Conservation (phyloP, 2,797 vertebrate species). For the Aldrovandia affinis region DNA sequence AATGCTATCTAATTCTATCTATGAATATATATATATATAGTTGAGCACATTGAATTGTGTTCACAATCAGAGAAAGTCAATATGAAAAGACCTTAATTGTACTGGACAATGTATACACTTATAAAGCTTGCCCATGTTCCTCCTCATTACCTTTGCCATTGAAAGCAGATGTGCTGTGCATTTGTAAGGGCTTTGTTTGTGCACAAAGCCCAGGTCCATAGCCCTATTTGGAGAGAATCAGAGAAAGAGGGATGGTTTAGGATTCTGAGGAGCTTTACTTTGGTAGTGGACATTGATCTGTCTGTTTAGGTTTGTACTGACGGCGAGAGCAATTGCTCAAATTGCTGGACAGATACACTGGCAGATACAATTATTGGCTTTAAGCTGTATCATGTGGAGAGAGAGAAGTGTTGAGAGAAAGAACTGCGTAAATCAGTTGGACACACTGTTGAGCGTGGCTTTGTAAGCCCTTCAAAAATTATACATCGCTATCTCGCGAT, state of each 20-base stretch:
- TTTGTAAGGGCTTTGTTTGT: background rate
- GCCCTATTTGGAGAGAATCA: background rate
- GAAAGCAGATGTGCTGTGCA: background rate
- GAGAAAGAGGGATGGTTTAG: background rate
- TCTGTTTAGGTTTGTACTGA: conserved; percentile 1
- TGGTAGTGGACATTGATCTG: background rate
- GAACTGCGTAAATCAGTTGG: background rate
- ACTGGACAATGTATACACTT: background rate
- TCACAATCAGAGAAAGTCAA: background rate
- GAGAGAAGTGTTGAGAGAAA: background rate
- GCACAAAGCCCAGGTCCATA: background rate
- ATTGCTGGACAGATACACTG: background rate
- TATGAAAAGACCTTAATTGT: background rate
- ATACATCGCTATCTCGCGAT: no score
- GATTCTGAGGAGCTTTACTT: background rate
- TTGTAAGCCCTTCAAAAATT: background rate
- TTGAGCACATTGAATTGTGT: background rate
- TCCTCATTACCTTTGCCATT: background rate
- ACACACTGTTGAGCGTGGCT: background rate
- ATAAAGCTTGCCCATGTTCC: background rate
- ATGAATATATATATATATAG: no score
- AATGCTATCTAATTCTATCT: no score
- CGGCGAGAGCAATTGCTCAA: background rate
- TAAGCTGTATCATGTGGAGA: background rate
- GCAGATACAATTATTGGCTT: background rate